A percentile compares a stretch with the other conserved stretches of the same genome.
These are phyloP conservation scores for Zaprionus africanus DNA, from an alignment of 1,140 invertebrate species.

Conservation along the genomic window DNA sequence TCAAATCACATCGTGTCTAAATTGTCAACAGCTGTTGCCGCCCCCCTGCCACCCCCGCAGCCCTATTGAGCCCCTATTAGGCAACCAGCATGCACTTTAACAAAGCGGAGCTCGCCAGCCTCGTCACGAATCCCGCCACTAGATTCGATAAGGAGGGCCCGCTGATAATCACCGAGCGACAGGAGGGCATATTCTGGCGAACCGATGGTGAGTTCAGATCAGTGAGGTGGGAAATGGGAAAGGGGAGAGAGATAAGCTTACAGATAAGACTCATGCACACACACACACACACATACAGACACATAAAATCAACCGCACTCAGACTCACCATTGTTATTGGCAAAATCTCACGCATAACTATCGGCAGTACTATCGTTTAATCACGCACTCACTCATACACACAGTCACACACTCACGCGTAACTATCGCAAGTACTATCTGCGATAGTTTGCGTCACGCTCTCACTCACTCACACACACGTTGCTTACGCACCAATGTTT, in stretches of 20 bases:
- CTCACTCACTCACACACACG: slow-evolving; percentile 13
- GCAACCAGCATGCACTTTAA: slow-evolving; percentile 93
- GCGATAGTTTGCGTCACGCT: neutral
- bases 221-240: neutral
- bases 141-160: slow-evolving; percentile 97
- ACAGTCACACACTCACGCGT: neutral
- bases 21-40: slow-evolving; percentile 34
- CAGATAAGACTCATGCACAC: neutral
- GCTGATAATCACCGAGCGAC: slow-evolving; percentile 93
- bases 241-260: neutral
- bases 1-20: slow-evolving; percentile 28
- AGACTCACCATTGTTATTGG: neutral
- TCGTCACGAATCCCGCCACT: slow-evolving; percentile 93
- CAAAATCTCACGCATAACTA: neutral
- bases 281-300: neutral
- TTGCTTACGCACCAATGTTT: slow-evolving; percentile 54
- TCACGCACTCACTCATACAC: neutral
- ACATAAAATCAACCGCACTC: neutral
- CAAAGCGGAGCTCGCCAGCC: slow-evolving; percentile 92
- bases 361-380: neutral
- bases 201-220: slow-evolving; percentile 91
- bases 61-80: neutral
- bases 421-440: neutral
- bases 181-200: slow-evolving; percentile 95
- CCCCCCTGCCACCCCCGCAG: no score